A percentile compares a stretch with the other conserved stretches of the same genome.
Evolutionary conservation across 2,888 invertebrate genomes (phyloP).

Genomic region (Andrena hattorfiana): DNA sequence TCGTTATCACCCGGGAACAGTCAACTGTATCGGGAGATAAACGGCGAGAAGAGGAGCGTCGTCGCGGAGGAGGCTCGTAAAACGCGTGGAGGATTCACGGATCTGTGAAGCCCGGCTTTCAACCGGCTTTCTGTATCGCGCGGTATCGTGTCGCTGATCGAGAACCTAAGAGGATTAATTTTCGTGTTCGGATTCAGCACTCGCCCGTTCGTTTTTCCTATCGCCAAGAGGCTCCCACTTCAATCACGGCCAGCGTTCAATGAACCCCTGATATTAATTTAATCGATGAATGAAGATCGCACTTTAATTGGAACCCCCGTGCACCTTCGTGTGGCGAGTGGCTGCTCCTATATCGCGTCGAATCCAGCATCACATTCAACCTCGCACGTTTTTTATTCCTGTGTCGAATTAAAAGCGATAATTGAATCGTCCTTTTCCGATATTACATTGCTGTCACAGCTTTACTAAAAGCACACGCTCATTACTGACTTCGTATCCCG

Average conservation of each 20-base stretch:
- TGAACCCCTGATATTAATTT: conserved; percentile 1
- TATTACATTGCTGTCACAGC: no score
- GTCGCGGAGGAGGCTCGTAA: conserved; percentile 7
- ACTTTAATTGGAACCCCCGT: conserved; percentile 1
- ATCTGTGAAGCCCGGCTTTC: conserved; percentile 20
- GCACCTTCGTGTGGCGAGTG: no score
- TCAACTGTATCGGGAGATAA: conserved; percentile 51
- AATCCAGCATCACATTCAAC: no score
- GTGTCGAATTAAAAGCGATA: no score
- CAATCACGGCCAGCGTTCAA: not conserved
- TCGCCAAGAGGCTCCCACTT: not conserved
- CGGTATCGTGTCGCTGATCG: not conserved
- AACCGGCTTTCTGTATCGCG: not conserved
- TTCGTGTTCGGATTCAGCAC: conserved; percentile 28
- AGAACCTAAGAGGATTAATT: conserved; percentile 43
- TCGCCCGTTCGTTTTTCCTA: not conserved
- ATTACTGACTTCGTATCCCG: not conserved
- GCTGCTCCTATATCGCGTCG: no score
- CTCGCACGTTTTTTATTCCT: no score
- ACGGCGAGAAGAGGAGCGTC: conserved; percentile 33
- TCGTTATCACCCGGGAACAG: conserved; percentile 52
- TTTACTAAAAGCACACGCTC: not conserved
- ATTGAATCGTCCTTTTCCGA: no score
- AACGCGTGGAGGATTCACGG: conserved; percentile 16
- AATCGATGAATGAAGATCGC: conserved; percentile 5